Base-by-base conservation (phyloP, 2,797 vertebrate genomes). In the Acanthiza pusilla region DNA sequence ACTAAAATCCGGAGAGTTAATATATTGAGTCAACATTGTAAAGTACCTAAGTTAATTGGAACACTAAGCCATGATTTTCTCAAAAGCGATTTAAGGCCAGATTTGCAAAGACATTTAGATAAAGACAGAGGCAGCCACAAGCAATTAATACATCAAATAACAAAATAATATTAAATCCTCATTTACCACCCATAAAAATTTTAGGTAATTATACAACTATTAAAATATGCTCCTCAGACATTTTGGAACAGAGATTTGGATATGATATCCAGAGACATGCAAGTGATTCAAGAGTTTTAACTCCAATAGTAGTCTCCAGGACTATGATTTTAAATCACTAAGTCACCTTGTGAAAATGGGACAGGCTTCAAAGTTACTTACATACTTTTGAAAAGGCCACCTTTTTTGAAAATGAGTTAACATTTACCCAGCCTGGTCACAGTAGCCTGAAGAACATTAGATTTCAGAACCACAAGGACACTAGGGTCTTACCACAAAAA, bases 401-500 rank as follows among this genome's bases (percentile, higher is more conserved):
- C 12, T 22, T 55, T 91, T 92, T 32, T 75, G 79, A 88, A 93
- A 90, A 77, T 55, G n/a, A 88, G 36, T 75, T 88, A 91, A 80
- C 29, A n/a, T 77, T 86, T 72, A 77, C 20, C 29, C 66, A 75
- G 47, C 14, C 54, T 86, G 19, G 15, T 68, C 70, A 75, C 13
- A 54, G 60, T 27, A 68, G 47, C 19, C 51, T 84, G 73, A 86
- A 78, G 51, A 89, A 85, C 15, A 42, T 54, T 36, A 42, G 50
- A 84, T 83, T 75, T 83, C 57, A 68, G 58, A 91, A 85, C 58
- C 42, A 67, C 29, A 77, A 54, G 27, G 32, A 78, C 13, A 80
- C 40, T 29, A 62, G 40, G 22, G 51, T 68, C 21, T 91, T 43
- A 68, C 14, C 16, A 82, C 57, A 67, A 82, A 88, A 81, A 84